Evolutionary conservation across 2,888 invertebrate genomes (phyloP), one percentile per base, ranked within the genome.

Genomic region (Diloba caeruleocephala): DNA sequence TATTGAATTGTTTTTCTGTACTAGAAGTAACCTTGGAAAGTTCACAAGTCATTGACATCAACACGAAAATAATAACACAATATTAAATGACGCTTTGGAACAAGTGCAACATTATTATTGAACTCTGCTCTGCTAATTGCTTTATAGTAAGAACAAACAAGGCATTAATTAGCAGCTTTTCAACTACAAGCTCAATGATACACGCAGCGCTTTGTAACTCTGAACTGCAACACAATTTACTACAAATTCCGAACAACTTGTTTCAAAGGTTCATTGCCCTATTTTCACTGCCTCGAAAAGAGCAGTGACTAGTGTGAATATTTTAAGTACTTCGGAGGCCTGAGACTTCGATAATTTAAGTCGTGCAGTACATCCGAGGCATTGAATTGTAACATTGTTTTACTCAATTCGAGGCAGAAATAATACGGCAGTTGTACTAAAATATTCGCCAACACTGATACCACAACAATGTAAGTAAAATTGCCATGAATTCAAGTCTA

Each of bases 21-120:
- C 37, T 28, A 37, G 28, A 37, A 34, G 2, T 29, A 12, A 23
- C 51, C 48, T 38, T 48, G 51, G 34, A 52, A 50, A 72, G 58
- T 78, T 62, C 57, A 69, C 64, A 68, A 67, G 59, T 57, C 54
- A 62, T 71, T 63, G 23, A 64, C 46, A 53, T 50, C 31, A 23
- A 58, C 57, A 63, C 49, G 49, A 46, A 66, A 65, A 62, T 56
- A 71, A 66, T 67, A 66, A 13, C 9, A 55, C 43, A 65, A 58
- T 56, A 45, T 37, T 29, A 7, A 41, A 58, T 42, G 29, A 63
- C 41, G 28, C 36, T 21, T 43, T 15, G 51, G 41, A 70, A 46
- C 70, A 64, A 57, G 51, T 44, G 12, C 29, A 6, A 28, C 4
- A 6, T 0, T 6, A 3, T 26, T 26, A 3, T 10, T 26, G 26